A percentile compares a stretch with the other conserved stretches of the same genome.
These are phyloP conservation scores for Homarus gammarus DNA, from an alignment of 2,888 invertebrate species.

Conservation along the genomic window DNA sequence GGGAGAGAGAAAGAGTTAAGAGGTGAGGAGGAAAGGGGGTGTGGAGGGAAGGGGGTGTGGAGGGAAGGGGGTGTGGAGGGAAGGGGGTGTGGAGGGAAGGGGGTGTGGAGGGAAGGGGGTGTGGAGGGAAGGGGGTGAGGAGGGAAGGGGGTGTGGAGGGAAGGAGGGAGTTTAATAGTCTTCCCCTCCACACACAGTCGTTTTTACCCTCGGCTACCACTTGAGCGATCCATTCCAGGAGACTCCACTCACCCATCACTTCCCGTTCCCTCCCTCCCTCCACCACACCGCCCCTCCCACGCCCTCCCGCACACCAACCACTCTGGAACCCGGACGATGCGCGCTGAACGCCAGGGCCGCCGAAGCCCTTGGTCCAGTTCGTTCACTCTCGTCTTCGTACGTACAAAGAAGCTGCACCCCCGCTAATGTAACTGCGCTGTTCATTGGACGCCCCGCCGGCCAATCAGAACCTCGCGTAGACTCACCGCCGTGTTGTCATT, in stretches of 20 bases:
- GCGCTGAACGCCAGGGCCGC: no score
- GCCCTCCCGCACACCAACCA: background rate
- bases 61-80: background rate
- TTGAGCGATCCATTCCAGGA: background rate
- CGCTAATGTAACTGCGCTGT: conserved; percentile 44
- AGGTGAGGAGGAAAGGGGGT: no score
- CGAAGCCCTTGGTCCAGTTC: conserved; percentile 61
- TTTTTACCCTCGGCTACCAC: background rate
- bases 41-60: background rate
- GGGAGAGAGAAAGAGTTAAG: no score
- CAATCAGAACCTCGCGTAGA: conserved; percentile 42
- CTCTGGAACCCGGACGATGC: background rate
- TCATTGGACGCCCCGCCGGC: conserved; percentile 21
- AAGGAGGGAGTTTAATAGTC: conserved; percentile 1
- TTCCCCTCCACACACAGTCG: no score
- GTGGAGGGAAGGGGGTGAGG: conserved; percentile 4
- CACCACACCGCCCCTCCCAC: background rate
- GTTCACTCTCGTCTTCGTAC: conserved; percentile 64
- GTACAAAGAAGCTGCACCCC: conserved; percentile 61
- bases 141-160: background rate
- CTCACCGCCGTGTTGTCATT: conserved; percentile 25
- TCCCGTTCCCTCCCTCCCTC: conserved; percentile 29
- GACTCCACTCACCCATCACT: conserved; percentile 27
- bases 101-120: background rate
- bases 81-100: background rate